These are phyloP conservation scores for Apistogramma diplotaenia DNA, from an alignment of 2,113 vertebrate species.

Conservation along the genomic window DNA sequence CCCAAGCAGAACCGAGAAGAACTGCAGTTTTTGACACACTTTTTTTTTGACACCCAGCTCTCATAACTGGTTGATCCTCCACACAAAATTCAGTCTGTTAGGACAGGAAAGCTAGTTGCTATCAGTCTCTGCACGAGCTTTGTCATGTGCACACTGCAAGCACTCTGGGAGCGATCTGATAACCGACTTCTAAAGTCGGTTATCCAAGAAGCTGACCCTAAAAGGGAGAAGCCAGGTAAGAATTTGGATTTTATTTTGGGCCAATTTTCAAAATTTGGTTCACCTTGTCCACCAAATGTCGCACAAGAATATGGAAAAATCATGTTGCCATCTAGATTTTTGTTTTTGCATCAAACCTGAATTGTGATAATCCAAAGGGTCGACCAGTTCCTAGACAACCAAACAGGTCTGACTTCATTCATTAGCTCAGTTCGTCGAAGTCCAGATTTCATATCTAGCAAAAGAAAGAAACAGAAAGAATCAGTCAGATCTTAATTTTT, in stretches of 20 bases:
- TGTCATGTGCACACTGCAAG: fast-evolving
- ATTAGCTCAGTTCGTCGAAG: neutral
- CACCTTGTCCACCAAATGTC: neutral
- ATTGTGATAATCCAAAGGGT: neutral
- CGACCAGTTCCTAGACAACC: neutral
- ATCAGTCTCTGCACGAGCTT: neutral
- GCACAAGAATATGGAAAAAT: neutral
- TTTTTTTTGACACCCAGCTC: neutral
- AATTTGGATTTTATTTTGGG: neutral
- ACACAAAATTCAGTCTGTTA: fast-evolving
- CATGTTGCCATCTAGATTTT: neutral
- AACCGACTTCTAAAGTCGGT: neutral
- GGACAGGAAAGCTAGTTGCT: neutral
- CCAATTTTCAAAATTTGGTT: neutral
- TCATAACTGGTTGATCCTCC: fast-evolving
- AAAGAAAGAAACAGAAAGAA: neutral
- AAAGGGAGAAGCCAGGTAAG: neutral
- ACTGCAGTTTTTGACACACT: fast-evolving
- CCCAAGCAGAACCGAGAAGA: neutral
- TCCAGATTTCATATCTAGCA: neutral
- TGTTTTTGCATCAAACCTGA: neutral
- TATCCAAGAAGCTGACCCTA: neutral
- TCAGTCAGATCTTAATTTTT: neutral
- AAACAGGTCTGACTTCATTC: neutral
- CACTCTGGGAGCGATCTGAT: fast-evolving